Evolutionary conservation across 2,797 vertebrate genomes (phyloP), one percentile per base, ranked within the genome.

Genomic region (Linurgus olivaceus): DNA sequence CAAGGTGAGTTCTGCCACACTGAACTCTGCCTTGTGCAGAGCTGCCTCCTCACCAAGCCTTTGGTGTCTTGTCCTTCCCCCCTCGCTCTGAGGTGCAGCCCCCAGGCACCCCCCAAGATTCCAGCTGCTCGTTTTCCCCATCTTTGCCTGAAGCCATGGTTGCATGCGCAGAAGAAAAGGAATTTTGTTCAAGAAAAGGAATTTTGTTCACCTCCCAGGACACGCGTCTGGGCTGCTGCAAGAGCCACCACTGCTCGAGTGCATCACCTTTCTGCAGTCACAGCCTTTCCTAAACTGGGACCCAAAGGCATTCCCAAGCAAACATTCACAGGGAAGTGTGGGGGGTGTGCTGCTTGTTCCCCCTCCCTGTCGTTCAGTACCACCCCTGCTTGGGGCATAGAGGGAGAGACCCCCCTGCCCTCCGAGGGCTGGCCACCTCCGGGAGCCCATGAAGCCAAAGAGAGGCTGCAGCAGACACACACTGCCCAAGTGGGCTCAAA

Each of bases 401-500:
- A 29, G 23, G 1, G 9, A 86, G 21, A 74, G 50, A 57, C 0
- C 1, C 4, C 48, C 40, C 21, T 28, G 38, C 44, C 50, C 55
- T 42, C 0, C 1, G 28, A 83, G 19, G n/a, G 25, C 28, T 0
- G 2, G 17, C 58, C 0, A 0, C 37, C 31, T 50, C 50, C 0
- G 0, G 11, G 51, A 1, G 2, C 25, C n/a, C 38, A 47, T 4
- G 58, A 48, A 85, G n/a, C 37, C 63, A 51, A 70, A 63, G 51
- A 35, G 26, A 68, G 70, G 47, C 40, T 86, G 67, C 50, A 61
- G 37, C 3, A 48, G 54, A 86, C 20, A 80, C 54, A 47, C 2
- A 4, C 40, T 37, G 55, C 21, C 17, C 3, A 65, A 72, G 13
- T 11, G 44, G 51, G 62, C 78, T 74, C 72, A 28, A 31, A 84